phyloP scores from a whole-genome alignment of 37 sponge, comb jelly and placozoan genomes.

The Oopsacas minuta region DNA sequence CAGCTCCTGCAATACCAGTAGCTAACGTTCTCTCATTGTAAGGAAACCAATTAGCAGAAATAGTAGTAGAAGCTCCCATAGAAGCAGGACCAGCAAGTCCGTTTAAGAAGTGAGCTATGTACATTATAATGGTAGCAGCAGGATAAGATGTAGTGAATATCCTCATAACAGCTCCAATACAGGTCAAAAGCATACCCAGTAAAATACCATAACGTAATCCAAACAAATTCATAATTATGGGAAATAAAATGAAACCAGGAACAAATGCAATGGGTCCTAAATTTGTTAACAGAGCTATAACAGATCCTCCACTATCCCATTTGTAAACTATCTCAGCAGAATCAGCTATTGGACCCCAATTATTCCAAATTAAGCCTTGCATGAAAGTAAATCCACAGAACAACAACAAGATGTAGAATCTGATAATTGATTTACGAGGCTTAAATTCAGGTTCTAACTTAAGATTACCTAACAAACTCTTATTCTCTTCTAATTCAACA shows the following conservation, averaged over 20 bases:
- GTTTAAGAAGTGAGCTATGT: background rate
- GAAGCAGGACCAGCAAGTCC: background rate
- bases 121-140: background rate
- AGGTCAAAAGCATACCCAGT: background rate
- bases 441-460: background rate
- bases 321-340: constrained; percentile 1
- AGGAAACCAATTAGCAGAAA: constrained; percentile 7
- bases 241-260: background rate
- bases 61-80: background rate
- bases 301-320: background rate
- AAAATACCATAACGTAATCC: background rate
- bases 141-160: constrained; percentile 6
- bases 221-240: background rate
- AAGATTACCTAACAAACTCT: background rate
- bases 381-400: background rate
- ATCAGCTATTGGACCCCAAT: background rate
- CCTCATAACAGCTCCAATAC: background rate
- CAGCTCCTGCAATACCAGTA: background rate
- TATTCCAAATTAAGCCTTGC: background rate
- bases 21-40: background rate
- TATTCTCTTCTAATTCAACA: background rate
- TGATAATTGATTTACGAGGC: background rate
- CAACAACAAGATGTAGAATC: background rate
- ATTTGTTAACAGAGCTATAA: background rate
- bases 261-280: background rate